Base-by-base conservation (phyloP, 2,888 invertebrate genomes). In the Formica aserva region DNA sequence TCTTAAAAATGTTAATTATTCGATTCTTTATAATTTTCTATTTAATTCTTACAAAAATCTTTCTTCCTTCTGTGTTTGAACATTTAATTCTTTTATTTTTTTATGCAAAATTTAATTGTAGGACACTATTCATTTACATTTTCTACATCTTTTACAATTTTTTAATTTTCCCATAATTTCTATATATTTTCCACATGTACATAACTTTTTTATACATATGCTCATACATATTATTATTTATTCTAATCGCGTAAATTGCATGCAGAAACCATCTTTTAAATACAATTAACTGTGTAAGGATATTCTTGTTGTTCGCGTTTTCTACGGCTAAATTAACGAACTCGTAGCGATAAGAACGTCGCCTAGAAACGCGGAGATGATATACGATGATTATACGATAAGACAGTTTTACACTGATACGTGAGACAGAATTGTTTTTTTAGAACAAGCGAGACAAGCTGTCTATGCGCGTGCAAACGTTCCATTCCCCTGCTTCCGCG, bases 381-480 rank as follows among this genome's bases (percentile, higher is more conserved):
- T 78, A 62, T 65, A 72, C 83, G 48, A 62, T 22, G 76, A 22
- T 65, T 55, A 38, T 85, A 82, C 48, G 48, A 85, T 87, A 89
- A 89, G 86, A 76, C 67, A 65, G 82, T 85, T 85, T 85, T 82
- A 82, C 32, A n/a, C n/a, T 8, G 48, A n/a, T 52, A 52, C 18
- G n/a, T 52, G 48, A 52, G n/a, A 32, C 9, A 32, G 67, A 45
- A n/a, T 13, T 45, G 1, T n/a, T 32, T 69, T 60, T 38, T 45
- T 26, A n/a, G 26, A 45, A 4, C 13, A 29, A 29, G 55, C 66
- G 57, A 45, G 60, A 76, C 74, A 72, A 26, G 78, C 60, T 22
- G 32, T 78, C 74, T 80, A 60, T 45, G 74, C 78, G 45, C 72
- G 74, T 72, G 77, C 77, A 48, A 71, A 78, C 52, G 18, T 74